Evolutionary conservation across 2,888 invertebrate genomes (phyloP).

Genomic region (Dinocampus coccinellae): DNA sequence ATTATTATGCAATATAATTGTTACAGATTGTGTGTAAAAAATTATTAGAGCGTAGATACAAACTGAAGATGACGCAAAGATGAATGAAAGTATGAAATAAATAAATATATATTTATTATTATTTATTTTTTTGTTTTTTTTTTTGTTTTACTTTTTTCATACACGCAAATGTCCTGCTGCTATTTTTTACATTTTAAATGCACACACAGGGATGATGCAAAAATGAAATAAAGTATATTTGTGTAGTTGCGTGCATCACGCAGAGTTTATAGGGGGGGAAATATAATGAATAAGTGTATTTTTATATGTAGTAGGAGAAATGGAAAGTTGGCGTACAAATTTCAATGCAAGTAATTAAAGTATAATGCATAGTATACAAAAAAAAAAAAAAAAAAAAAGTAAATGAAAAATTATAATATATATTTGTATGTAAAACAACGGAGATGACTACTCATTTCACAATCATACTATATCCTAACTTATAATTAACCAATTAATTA

Average conservation of each 20-base stretch:
- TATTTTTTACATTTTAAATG: background rate
- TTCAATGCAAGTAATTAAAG: conserved; percentile 4
- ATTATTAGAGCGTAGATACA: background rate
- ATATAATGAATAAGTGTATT: conserved; percentile 3
- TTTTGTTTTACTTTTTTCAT: background rate
- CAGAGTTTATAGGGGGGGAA: conserved; percentile 12
- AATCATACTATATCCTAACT: background rate
- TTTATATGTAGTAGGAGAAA: background rate
- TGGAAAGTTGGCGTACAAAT: conserved; percentile 14
- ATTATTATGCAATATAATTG: background rate
- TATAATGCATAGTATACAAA: background rate
- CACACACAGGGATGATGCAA: conserved; percentile 29
- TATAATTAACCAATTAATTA: background rate
- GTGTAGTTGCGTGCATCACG: conserved; percentile 20
- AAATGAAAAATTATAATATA: too few relatives aligned
- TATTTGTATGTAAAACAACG: background rate
- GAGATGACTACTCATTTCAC: background rate
- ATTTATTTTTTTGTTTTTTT: background rate
- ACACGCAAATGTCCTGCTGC: background rate
- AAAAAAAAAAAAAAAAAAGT: too few relatives aligned
- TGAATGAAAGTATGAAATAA: background rate
- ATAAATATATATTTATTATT: background rate
- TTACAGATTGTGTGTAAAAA: background rate
- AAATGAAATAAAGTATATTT: conserved; percentile 18
- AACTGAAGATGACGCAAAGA: background rate